Base-by-base conservation (phyloP, 2,113 vertebrate genomes). In the Haemorhous mexicanus region DNA sequence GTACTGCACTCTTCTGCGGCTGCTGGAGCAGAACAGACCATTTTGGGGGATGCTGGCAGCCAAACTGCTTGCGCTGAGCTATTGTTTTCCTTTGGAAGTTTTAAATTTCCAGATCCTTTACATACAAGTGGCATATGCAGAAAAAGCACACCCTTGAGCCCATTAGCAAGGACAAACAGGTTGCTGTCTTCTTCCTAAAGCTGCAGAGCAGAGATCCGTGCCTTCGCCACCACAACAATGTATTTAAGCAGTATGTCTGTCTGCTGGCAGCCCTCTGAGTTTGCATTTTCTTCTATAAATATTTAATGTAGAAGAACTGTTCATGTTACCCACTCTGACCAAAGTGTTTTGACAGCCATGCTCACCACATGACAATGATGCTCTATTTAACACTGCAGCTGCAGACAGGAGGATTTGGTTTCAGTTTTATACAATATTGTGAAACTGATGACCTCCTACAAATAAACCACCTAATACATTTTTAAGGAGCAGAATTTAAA, bases 331-430 rank as follows among this genome's bases (percentile, higher is more conserved):
- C 79, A 47, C 94, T 89, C 63, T 84, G 94, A 95, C 89, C 59
- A 0, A 89, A 94, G 87, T 96, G 97, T 97, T 97, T 97, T 97
- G 97, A 96, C 95, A 96, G 93, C 93, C 95, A 96, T 86, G 80
- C 83, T 96, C 77, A 87, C 95, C 95, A 96, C 89, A 91, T 92
- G 96, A 95, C 93, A 97, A 87, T 56, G 56, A 94, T 92, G 89
- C 76, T 96, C 94, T 96, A 89, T 95, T 97, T 95, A 94, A 94
- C 93, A 63, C 70, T 74, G 95, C 94, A 95, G 96, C 94, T 97
- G 95, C 74, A 97, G 81, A 93, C 75, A 88, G 77, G 50, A 95
- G 53, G 81, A 92, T 89, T 89, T 87, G 76, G 90, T 96, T 96
- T 96, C 95, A 73, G 87, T 96, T 95, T 90, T 87, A 85, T 80